A percentile compares a stretch with the other conserved stretches of the same genome.
These are phyloP conservation scores for Notechis scutatus DNA, from an alignment of 2,113 vertebrate genomes.

Conservation along the genomic window DNA sequence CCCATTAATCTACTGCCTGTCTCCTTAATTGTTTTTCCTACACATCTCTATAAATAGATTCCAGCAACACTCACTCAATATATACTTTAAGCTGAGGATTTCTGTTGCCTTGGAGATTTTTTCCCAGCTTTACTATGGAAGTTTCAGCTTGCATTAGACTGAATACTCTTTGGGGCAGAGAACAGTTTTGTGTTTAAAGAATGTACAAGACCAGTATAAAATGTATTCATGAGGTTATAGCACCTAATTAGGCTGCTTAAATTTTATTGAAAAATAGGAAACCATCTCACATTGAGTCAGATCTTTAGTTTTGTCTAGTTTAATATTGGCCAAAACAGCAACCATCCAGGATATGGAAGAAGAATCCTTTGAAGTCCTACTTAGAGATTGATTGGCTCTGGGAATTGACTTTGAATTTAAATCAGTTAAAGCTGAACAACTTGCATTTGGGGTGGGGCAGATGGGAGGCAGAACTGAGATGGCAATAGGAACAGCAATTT, in stretches of 20 bases:
- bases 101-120: conserved; percentile 70
- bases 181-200: conserved; percentile 35
- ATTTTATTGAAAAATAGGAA: background rate
- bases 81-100: conserved; percentile 71
- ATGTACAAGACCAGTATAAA: background rate
- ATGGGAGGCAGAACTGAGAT: background rate
- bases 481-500: background rate
- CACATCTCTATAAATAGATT: conserved; percentile 74
- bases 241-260: background rate
- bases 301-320: no score
- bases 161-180: conserved; percentile 45
- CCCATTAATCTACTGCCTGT: conserved; percentile 62
- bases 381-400: background rate
- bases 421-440: background rate
- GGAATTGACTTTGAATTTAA: background rate
- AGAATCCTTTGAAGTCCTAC: background rate
- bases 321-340: background rate
- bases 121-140: conserved; percentile 36
- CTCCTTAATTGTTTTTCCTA: conserved; percentile 71
- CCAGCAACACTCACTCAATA: conserved; percentile 57
- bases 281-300: background rate
- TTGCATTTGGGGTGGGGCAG: background rate
- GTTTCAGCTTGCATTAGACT: conserved; percentile 45
- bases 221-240: background rate
- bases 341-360: background rate